Base-by-base conservation (phyloP, 2,888 invertebrate genomes). In the Nebria brevicollis region DNA sequence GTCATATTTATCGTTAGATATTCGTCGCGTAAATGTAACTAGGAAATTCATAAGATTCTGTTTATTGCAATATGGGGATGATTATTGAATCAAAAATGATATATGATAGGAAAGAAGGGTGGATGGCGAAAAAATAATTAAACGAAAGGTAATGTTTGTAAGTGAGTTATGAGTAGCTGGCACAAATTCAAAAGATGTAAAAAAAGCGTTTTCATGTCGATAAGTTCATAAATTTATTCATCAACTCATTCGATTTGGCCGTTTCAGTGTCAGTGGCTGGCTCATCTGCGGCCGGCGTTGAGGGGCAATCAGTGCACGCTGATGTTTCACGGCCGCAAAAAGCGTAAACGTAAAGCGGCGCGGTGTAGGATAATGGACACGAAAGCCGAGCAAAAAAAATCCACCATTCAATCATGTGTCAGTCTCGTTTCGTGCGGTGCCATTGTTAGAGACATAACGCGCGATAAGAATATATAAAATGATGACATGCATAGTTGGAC, bases 381-480 rank as follows among this genome's bases (percentile, higher is more conserved):
- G 42, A 43, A 73, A 73, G 41, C 5, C 34, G 34, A 2, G 43
- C 11, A 10, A 15, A 20, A 15, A 73, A 26, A 73, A 73, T n/a
- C 20, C 41, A 73, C 20, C 43, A 73, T 73, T 73, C 73, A 73
- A 73, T 73, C 73, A 73, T 73, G 34, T 73, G 73, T 73, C 73
- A 73, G 42, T 73, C 72, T 34, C 25, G 34, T n/a, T 34, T 72
- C 72, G 72, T 15, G 25, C 25, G 26, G 20, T 72, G 72, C 10
- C 41, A 15, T 26, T 41, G 15, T 41, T 41, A 26, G 42, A 26
- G 73, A 41, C 73, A 42, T 73, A 34, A 41, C 73, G 26, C 73
- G 73, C 73, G 73, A 73, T 73, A 73, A 73, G 73, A 73, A 73
- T 73, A 34, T 34, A 34, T 34, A 41, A 73, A 73, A 73, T 73